phyloP scores from a whole-genome alignment of 2,113 vertebrate species.

The Alligator mississippiensis region DNA sequence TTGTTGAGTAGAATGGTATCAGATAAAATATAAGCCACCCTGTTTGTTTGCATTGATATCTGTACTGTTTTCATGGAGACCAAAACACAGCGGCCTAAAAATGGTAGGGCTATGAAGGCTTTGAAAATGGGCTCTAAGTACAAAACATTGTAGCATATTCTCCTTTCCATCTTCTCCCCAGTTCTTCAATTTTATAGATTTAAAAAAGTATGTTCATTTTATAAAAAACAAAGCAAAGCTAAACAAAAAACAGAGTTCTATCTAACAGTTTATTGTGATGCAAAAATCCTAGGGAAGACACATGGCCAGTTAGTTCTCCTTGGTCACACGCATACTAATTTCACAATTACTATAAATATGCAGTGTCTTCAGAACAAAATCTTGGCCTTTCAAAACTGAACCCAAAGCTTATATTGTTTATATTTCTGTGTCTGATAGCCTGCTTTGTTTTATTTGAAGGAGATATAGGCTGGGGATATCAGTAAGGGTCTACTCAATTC shows the following conservation, averaged over 20 bases:
- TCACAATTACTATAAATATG: neutral
- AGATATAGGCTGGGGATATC: neutral
- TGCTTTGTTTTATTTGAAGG: neutral
- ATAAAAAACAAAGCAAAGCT: neutral
- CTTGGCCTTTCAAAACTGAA: neutral
- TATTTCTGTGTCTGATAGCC: neutral
- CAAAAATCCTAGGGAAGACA: neutral
- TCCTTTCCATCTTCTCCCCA: neutral
- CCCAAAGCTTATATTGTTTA: neutral
- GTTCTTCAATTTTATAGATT: neutral
- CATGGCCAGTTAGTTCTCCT: neutral
- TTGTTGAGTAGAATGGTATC: neutral
- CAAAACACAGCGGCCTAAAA: neutral
- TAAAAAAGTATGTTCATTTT: neutral
- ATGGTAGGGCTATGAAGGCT: neutral
- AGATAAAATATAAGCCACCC: neutral
- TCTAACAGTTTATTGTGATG: neutral
- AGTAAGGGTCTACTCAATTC: too few species aligned
- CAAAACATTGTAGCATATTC: neutral
- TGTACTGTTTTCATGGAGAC: neutral
- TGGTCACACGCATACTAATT: neutral
- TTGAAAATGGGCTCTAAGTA: neutral
- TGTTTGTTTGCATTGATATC: neutral
- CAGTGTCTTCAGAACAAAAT: neutral
- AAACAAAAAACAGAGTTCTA: neutral